These are phyloP conservation scores for Uloborus plumipes DNA, from an alignment of 2,888 invertebrate species.

Conservation along the genomic window DNA sequence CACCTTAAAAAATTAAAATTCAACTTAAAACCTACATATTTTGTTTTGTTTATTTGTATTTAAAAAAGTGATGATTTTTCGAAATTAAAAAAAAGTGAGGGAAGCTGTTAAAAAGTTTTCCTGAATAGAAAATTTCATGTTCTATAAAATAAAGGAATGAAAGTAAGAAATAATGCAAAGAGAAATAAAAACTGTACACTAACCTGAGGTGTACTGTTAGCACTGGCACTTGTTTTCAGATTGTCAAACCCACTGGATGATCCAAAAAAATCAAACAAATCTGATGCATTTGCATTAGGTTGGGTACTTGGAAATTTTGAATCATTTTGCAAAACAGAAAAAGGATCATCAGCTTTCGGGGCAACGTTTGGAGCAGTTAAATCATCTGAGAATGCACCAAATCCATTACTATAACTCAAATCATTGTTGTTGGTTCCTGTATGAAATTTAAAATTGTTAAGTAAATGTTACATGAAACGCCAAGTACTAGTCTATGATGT, in stretches of 20 bases:
- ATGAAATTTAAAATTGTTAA: too few relatives aligned
- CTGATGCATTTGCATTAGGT: constrained; percentile 26
- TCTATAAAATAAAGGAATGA: too few relatives aligned
- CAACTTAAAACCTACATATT: too few relatives aligned
- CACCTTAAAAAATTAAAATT: too few relatives aligned
- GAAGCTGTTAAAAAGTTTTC: too few relatives aligned
- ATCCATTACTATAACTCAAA: constrained; percentile 44
- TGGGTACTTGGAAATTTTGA: constrained; percentile 8
- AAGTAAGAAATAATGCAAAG: too few relatives aligned
- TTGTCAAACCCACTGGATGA: constrained; percentile 36
- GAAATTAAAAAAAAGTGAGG: too few relatives aligned
- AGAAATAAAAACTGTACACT: not conserved
- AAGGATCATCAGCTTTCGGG: constrained; percentile 43
- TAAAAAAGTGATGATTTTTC: too few relatives aligned
- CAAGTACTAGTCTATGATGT: too few relatives aligned
- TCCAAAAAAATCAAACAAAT: constrained; percentile 62
- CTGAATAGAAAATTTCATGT: too few relatives aligned
- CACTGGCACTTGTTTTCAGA: constrained; percentile 55
- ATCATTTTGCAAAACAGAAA: constrained; percentile 35
- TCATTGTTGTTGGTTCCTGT: constrained; percentile 37
- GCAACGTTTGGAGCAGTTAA: constrained; percentile 1
- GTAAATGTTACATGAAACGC: too few relatives aligned
- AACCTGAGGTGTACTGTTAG: constrained; percentile 60
- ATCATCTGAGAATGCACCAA: constrained; percentile 47
- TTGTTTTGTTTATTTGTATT: too few relatives aligned